These are phyloP conservation scores for Sebastes diaconus DNA, from an alignment of 2,797 vertebrate genomes.

Conservation along the genomic window DNA sequence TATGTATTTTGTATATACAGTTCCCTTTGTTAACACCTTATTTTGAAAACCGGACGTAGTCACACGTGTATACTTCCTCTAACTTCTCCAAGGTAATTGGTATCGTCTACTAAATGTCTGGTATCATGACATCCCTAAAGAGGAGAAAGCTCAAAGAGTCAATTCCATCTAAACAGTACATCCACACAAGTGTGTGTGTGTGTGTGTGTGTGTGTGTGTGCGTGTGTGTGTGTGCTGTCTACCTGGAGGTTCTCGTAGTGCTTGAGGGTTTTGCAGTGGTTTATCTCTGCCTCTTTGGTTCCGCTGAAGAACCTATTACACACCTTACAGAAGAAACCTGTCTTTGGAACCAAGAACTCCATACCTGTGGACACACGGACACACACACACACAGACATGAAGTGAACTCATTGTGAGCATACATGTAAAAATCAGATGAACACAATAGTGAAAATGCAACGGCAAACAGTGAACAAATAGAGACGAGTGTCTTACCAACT, in stretches of 20 bases:
- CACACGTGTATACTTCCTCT: no score
- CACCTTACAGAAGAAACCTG: constrained; percentile 92
- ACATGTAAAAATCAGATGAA: no score
- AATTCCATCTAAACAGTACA: no score
- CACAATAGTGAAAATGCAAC: background rate
- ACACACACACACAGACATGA: background rate
- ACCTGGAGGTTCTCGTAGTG: constrained; percentile 91
- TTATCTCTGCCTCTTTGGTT: constrained; percentile 80
- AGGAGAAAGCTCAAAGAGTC: no score
- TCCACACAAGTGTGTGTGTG: no score
- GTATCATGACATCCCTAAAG: accelerated
- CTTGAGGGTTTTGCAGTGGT: constrained; percentile 85
- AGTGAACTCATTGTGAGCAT: background rate
- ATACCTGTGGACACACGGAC: constrained; percentile 74
- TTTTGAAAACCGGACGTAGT: no score
- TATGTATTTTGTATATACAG: no score
- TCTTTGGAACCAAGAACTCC: constrained; percentile 89
- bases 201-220: background rate
- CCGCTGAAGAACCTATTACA: constrained; percentile 90
- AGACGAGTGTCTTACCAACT: constrained; percentile 58
- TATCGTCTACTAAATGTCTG: no score
- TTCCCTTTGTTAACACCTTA: no score
- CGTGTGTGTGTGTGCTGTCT: background rate
- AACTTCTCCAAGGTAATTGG: no score
- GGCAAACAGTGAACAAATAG: background rate